A percentile compares a stretch with the other conserved stretches of the same genome.
Evolutionary conservation across 2,888 invertebrate genomes (phyloP).

Genomic region (Leucoma salicis): DNA sequence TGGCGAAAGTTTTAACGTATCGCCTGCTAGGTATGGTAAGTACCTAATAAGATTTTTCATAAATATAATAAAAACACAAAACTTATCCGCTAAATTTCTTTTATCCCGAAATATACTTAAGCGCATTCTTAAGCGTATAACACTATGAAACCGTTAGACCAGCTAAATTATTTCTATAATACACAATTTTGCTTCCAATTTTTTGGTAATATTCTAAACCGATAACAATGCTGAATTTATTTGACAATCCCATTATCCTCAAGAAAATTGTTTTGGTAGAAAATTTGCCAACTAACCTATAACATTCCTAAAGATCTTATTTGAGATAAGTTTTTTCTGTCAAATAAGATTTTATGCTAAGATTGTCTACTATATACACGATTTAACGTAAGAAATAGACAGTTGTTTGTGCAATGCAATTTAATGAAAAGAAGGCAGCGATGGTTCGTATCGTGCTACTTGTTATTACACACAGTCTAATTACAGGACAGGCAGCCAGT

Average conservation of each 20-base stretch:
- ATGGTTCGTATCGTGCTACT: too few species aligned
- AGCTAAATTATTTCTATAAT: neutral
- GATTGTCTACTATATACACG: neutral
- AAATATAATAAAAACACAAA: too few species aligned
- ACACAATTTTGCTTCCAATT: neutral
- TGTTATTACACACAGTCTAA: too few species aligned
- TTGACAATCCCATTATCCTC: conserved; percentile 10
- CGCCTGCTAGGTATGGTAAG: conserved; percentile 84
- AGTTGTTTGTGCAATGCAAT: too few species aligned
- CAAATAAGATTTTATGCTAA: conserved; percentile 6
- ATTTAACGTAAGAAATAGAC: too few species aligned
- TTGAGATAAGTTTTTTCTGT: conserved; percentile 21
- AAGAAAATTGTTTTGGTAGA: conserved; percentile 6
- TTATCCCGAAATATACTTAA: too few species aligned
- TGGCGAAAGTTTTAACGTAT: conserved; percentile 92
- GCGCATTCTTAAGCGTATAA: too few species aligned
- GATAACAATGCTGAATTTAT: conserved; percentile 7
- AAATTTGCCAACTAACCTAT: neutral
- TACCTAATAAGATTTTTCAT: neutral
- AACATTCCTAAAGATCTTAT: conserved; percentile 12
- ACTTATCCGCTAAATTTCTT: too few species aligned
- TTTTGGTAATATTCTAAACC: conserved; percentile 8
- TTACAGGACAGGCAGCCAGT: too few species aligned
- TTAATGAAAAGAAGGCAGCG: too few species aligned
- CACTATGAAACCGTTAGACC: too few species aligned